A percentile compares a stretch with the other conserved stretches of the same genome.
phyloP scores from a whole-genome alignment of 1,140 invertebrate species.

The Leguminivora glycinivorella region DNA sequence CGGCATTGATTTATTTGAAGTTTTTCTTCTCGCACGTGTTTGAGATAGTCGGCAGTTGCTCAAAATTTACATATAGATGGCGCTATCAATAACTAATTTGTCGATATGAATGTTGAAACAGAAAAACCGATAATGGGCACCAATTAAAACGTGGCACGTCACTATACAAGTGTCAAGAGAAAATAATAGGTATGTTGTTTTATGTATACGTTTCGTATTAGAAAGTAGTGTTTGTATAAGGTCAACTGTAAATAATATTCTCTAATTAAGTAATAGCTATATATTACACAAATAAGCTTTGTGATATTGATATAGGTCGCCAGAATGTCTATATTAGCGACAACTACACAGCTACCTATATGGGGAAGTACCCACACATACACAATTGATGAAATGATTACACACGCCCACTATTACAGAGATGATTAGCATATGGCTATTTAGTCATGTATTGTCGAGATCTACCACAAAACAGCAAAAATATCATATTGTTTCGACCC shows the following conservation, averaged over 20 bases:
- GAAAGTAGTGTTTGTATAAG: background rate
- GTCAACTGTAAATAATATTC: background rate
- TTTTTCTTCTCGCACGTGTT: constrained; percentile 10
- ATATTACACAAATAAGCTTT: background rate
- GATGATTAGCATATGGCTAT: constrained; percentile 19
- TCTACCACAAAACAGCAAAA: constrained; percentile 6
- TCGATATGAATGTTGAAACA: background rate
- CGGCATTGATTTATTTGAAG: constrained; percentile 1
- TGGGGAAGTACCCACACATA: constrained; percentile 26
- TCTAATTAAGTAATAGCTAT: background rate
- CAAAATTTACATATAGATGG: constrained; percentile 20
- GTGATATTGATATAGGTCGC: background rate
- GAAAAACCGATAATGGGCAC: constrained; percentile 16
- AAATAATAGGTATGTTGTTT: constrained; percentile 9
- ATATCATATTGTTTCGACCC: background rate
- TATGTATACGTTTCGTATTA: background rate
- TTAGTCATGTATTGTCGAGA: constrained; percentile 17
- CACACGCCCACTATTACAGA: constrained; percentile 21
- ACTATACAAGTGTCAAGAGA: background rate
- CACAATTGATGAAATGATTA: constrained; percentile 19
- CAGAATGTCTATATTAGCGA: background rate
- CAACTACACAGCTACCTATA: background rate
- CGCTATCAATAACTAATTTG: background rate
- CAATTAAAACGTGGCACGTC: background rate
- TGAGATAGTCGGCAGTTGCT: background rate